Conservation (phyloP, 2,888 invertebrate species). For the Hemistola chrysoprasaria region DNA sequence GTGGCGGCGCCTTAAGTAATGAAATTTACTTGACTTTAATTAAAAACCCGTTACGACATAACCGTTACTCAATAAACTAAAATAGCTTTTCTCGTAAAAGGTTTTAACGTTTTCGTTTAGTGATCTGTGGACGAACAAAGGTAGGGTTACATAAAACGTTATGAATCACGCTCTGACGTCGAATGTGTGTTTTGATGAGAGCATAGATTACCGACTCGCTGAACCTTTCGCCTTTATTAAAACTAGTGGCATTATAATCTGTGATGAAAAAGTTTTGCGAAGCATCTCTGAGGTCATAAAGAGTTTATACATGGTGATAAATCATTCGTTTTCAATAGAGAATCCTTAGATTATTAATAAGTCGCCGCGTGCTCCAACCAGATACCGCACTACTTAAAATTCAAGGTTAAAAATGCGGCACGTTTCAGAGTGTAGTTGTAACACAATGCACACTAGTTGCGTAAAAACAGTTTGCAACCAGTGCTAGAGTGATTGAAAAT, state of each 20-base stretch:
- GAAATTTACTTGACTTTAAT: conserved; percentile 62
- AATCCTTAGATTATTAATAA: too few relatives aligned
- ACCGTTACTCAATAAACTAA: conserved; percentile 52
- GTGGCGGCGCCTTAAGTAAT: conserved; percentile 68
- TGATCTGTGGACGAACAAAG: conserved; percentile 3
- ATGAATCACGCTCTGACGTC: conserved; percentile 50
- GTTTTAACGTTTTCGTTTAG: conserved; percentile 41
- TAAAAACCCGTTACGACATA: conserved; percentile 57
- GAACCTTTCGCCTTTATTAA: conserved; percentile 35
- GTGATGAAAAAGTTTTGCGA: conserved; percentile 13
- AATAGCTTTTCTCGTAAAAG: conserved; percentile 50
- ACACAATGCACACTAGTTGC: too few relatives aligned
- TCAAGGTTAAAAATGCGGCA: too few relatives aligned
- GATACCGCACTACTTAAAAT: too few relatives aligned
- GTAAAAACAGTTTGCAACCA: too few relatives aligned
- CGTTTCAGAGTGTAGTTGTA: too few relatives aligned
- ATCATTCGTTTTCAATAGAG: conserved; percentile 23
- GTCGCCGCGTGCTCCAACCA: too few relatives aligned
- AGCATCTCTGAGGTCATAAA: conserved; percentile 34
- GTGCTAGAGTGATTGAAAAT: too few relatives aligned
- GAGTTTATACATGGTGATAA: conserved; percentile 42
- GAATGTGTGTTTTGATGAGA: conserved; percentile 47
- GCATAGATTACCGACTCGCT: conserved; percentile 39
- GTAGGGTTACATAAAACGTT: conserved; percentile 19
- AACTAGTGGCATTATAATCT: conserved; percentile 37